Evolutionary conservation across 1,140 invertebrate genomes (phyloP), one percentile per base, ranked within the genome.

Genomic region (Heliothis virescens): DNA sequence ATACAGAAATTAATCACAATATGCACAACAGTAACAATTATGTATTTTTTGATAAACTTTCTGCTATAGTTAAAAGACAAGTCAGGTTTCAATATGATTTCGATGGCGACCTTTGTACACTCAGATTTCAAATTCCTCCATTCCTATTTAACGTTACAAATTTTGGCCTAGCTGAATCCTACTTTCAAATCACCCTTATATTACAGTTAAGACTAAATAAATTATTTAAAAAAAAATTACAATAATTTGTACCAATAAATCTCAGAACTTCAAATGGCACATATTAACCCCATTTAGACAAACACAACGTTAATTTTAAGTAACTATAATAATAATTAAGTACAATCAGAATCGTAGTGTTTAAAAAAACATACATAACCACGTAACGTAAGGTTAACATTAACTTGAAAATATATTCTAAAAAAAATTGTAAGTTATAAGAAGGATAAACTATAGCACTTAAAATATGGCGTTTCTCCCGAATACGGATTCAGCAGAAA

Each of bases 221-320:
- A 65, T 48, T 18, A 65, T 18, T 47, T 0, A 62, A 34, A 3
- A 55, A 41, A 72, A 29, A 34, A 53, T 18, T 41, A 41, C 34
- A 34, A 53, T 34, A 55, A 72, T 53, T 72, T 72, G 69, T 72
- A 72, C 69, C 69, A 52, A 29, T 18, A 57, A 72, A 72, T 72
- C 69, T 55, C 52, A 34, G 12, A 72, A n/a, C 50, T 55, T 50
- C 0, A 3, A 62, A 74, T 74, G 72, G 57, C 72, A 74, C 72
- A n/a, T 41, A 74, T 11, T 69, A 52, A 69, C 48, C 48, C 65
- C 13, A n/a, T 69, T 50, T 21, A 69, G 13, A 26, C 18, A 26
- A 26, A 52, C 12, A 69, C 16, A 48, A 21, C 13, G 50, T 9
- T 13, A 41, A 65, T 18, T 13, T 65, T 18, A 65, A 41, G 62